Evolutionary conservation across 2,797 vertebrate genomes (phyloP).

Genomic region (Phoeniculus purpureus): DNA sequence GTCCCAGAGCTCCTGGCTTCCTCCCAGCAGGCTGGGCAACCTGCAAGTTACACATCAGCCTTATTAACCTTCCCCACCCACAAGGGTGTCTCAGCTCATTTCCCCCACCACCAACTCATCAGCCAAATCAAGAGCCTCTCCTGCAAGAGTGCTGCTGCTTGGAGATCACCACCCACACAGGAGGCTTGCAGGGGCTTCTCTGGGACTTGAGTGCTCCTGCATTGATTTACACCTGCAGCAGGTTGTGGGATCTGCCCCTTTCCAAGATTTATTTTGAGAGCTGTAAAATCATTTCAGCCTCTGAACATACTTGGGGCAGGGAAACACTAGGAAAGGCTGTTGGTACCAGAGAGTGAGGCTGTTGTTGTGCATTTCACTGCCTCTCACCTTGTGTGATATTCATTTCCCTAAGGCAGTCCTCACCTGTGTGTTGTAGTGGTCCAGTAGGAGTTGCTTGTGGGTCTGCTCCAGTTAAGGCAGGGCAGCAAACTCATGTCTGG

Average conservation of each 20-base stretch:
- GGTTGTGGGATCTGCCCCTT: neutral
- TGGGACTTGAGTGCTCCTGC: neutral
- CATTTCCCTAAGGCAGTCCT: neutral
- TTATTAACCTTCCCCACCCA: neutral
- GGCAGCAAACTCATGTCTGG: neutral
- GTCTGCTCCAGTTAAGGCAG: neutral
- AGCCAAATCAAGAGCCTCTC: neutral
- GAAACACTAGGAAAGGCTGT: neutral
- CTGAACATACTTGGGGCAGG: neutral
- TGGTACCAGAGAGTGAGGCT: neutral
- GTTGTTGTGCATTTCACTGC: neutral
- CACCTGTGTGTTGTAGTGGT: neutral
- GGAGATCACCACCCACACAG: neutral
- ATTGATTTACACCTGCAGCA: neutral
- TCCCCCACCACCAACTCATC: rapidly evolving
- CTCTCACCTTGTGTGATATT: neutral
- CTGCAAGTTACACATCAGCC: neutral
- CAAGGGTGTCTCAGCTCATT: rapidly evolving
- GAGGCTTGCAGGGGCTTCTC: neutral
- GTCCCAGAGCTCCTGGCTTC: neutral
- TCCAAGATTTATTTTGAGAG: neutral
- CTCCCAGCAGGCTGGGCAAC: neutral
- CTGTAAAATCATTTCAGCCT: neutral
- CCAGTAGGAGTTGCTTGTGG: neutral
- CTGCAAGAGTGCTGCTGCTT: neutral